These are phyloP conservation scores for Zophobas morio DNA, from an alignment of 1,140 invertebrate species.

Conservation along the genomic window DNA sequence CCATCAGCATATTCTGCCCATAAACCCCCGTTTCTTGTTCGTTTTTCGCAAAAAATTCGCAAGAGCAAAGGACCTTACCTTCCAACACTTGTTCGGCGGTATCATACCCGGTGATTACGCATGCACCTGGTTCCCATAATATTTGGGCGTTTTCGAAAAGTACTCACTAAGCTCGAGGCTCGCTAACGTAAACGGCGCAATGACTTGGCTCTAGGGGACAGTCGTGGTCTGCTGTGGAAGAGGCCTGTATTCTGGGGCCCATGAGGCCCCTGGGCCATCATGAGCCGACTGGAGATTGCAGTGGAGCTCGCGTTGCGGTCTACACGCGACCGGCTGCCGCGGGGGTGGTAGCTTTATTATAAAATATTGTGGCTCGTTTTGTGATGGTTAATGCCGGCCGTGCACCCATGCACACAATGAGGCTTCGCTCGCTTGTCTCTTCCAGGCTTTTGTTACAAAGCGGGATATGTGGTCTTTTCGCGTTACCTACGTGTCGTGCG, in stretches of 20 bases:
- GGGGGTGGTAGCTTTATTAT: slow-evolving; percentile 63
- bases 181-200: slow-evolving; percentile 52
- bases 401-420: slow-evolving; percentile 39
- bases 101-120: background rate
- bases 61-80: background rate
- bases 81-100: background rate
- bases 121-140: slow-evolving; percentile 41
- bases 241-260: slow-evolving; percentile 58
- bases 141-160: slow-evolving; percentile 41
- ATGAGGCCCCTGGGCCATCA: slow-evolving; percentile 62
- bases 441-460: slow-evolving; percentile 16
- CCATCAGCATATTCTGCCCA: slow-evolving; percentile 33
- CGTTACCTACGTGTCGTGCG: background rate
- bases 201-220: slow-evolving; percentile 62
- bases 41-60: background rate
- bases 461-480: background rate
- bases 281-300: slow-evolving; percentile 61
- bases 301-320: slow-evolving; percentile 50
- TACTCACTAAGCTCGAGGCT: slow-evolving; percentile 18
- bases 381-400: slow-evolving; percentile 49
- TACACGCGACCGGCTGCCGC: slow-evolving; percentile 65
- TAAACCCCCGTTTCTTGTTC: background rate
- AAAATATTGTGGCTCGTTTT: slow-evolving; percentile 57
- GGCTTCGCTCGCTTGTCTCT: slow-evolving; percentile 11
- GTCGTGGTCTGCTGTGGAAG: slow-evolving; percentile 61